These are phyloP conservation scores for Archips xylosteana DNA, from an alignment of 2,888 invertebrate species.

Conservation along the genomic window DNA sequence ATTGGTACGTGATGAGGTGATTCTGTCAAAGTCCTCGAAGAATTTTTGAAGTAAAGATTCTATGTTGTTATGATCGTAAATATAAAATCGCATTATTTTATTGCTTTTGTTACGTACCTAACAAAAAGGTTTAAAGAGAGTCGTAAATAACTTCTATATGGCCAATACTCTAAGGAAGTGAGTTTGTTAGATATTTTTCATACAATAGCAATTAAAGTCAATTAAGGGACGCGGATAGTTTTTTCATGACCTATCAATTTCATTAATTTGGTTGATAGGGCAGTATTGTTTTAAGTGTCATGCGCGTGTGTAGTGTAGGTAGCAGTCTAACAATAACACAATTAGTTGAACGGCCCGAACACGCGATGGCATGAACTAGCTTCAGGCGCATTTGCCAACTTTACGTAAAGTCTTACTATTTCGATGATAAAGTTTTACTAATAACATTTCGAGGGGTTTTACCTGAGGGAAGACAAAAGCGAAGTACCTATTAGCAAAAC, in stretches of 20 bases:
- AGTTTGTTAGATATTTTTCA: background rate
- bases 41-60: background rate
- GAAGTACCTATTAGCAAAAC: background rate
- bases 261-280: constrained; percentile 19
- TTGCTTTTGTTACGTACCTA: background rate
- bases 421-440: background rate
- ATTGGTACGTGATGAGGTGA: background rate
- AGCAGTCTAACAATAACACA: constrained; percentile 24
- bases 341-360: constrained; percentile 13
- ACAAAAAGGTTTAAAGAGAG: background rate
- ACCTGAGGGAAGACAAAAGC: background rate
- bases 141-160: background rate
- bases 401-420: constrained; percentile 1
- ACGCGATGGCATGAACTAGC: constrained; percentile 10
- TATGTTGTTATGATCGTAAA: background rate
- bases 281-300: constrained; percentile 23
- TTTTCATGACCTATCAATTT: constrained; percentile 35
- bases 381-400: constrained; percentile 29
- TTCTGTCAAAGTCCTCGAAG: background rate
- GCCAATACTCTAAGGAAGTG: background rate
- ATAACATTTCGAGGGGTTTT: background rate
- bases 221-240: constrained; percentile 7
- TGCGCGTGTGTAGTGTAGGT: constrained; percentile 14
- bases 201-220: constrained; percentile 19
- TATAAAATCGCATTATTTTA: background rate